Conservation (phyloP, 2,797 vertebrate species). For the Tinamus major region DNA sequence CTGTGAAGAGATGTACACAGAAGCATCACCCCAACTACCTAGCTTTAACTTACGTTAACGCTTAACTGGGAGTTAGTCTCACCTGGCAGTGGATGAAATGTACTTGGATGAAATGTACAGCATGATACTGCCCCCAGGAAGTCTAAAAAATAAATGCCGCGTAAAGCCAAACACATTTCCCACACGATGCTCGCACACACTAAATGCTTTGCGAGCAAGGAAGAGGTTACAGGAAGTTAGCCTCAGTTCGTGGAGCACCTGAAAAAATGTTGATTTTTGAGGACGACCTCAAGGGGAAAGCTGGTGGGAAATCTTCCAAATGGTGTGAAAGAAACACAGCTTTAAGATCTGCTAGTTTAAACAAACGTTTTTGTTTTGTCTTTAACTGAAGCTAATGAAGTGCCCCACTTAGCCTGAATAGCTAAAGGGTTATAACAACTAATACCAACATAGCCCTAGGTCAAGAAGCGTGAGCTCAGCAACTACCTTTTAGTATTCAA, state of each 20-base stretch:
- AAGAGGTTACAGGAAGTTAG: neutral
- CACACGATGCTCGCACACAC: neutral
- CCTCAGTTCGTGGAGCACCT: slow-evolving; percentile 31
- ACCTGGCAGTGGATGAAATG: neutral
- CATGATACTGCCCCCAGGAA: slow-evolving; percentile 29
- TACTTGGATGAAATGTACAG: neutral
- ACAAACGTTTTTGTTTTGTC: slow-evolving; percentile 72
- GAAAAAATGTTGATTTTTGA: slow-evolving; percentile 63
- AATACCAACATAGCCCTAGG: slow-evolving; percentile 68
- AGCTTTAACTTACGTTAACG: neutral
- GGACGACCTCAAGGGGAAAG: slow-evolving; percentile 47
- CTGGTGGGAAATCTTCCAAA: slow-evolving; percentile 62
- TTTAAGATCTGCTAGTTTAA: slow-evolving; percentile 66
- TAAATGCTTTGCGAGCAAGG: neutral
- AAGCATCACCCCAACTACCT: neutral
- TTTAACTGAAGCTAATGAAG: slow-evolving; percentile 70
- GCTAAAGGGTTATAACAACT: slow-evolving; percentile 71
- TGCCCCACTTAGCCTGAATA: slow-evolving; percentile 59
- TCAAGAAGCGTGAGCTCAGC: slow-evolving; percentile 56
- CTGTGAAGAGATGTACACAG: neutral
- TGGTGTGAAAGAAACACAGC: slow-evolving; percentile 55
- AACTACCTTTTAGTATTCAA: slow-evolving; percentile 58
- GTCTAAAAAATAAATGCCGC: neutral
- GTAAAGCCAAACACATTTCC: neutral
- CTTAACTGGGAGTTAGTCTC: neutral